Evolutionary conservation across 2,888 invertebrate genomes (phyloP), one percentile per base, ranked within the genome.

Genomic region (Drosophila monieri): DNA sequence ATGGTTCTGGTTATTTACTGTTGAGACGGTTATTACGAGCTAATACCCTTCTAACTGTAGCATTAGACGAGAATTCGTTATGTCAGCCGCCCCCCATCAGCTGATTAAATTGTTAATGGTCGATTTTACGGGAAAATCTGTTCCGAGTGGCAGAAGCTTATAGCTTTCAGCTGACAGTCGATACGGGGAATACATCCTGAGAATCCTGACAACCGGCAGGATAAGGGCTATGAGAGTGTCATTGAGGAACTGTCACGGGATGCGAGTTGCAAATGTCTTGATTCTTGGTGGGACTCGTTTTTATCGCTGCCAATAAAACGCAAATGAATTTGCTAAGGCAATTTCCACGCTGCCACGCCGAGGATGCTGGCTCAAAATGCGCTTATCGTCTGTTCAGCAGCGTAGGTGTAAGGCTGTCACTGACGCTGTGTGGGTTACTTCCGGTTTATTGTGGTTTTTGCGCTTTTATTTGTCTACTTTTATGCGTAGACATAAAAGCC

Each of bases 321-420:
- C 74, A 84, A 85, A 86, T 88, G 78, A 80, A 86, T 86, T 86
- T 84, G 68, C 65, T 21, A 37, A 52, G 49, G 61, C 72, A 75
- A 58, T 80, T 77, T 62, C 51, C 43, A 56, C 23, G 32, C 43
- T 46, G 25, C 57, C 47, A 46, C 27, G 23, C 25, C 64, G 27
- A 41, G 62, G 62, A 23, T 44, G 47, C 39, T 51, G 58, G 59
- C 58, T 56, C 64, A 59, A 67, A 74, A 74, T 81, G 68, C 69
- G 75, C 73, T 79, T 87, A 81, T 79, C 73, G 71, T 25, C 53
- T 55, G 73, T 27, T 57, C 46, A 47, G 14, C 62, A 65, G 37
- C 32, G 43, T 61, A 43, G 54, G 60, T 58, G 49, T 41, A 37
- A 25, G 52, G 39, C 59, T 70, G 61, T 71, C 54, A 73, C 71